Base-by-base conservation (phyloP, 92 coral and sea anemone species). In the Umimayanthus kanabou region DNA sequence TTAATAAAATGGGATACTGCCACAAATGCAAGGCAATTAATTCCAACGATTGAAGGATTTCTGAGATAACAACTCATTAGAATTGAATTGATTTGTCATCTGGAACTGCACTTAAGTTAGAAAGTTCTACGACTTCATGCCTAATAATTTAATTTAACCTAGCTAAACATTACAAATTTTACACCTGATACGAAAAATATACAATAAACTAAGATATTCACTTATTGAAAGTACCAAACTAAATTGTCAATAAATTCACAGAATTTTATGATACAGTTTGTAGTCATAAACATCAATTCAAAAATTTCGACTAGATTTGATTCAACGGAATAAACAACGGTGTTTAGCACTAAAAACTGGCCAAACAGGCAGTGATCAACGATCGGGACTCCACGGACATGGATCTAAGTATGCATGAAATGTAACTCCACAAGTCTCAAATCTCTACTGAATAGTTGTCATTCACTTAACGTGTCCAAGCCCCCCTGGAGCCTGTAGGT, bases 231-330 rank as follows among this genome's bases (percentile, higher is more conserved):
- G 85, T 57, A 30, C 55, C 70, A 39, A 18, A 80, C 58, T 80
- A 50, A 55, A 80, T 80, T 80, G 33, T 53, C 73, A 57, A 80
- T 57, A 80, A 39, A 80, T 61, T 80, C 72, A 39, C 67, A 80
- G 73, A 80, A 80, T 58, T 33, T 80, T 61, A 80, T 18, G 26
- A 18, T 57, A 33, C 39, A 73, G 58, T 53, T 53, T 53, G 77
- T 28, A 73, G 22, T 16, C 43, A 61, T 58, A 6, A 13, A 33
- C 29, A 25, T 15, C 29, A 80, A 80, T 53, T 53, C 73, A 55
- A 40, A 64, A 39, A 65, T 69, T 67, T 67, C 77, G 18, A 28
- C 77, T 66, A 82, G 69, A 69, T 43, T 69, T 67, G 86, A 82
- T 82, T 66, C 39, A 82, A 82, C 6, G 30, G 18, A 39, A 58